Conservation (phyloP, 1,140 invertebrate species). For the Heterodera schachtii region DNA sequence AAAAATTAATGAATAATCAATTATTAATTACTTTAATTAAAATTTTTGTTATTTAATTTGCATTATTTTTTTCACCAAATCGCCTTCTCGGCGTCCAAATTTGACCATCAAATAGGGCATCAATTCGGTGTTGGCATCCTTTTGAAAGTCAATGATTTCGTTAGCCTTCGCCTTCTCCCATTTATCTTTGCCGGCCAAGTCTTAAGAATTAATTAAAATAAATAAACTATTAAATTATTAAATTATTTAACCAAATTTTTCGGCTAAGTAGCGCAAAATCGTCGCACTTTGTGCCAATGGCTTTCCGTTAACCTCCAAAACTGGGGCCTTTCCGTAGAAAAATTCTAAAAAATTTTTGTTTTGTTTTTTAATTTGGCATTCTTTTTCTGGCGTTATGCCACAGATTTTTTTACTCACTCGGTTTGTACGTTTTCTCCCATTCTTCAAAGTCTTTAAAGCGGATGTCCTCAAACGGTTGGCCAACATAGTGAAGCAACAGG, state of each 20-base stretch:
- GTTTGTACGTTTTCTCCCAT: slow-evolving; percentile 15
- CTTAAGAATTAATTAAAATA: slow-evolving; percentile 1
- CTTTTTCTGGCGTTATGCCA: too few species aligned
- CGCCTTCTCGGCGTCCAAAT: slow-evolving; percentile 20
- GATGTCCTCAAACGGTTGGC: slow-evolving; percentile 29
- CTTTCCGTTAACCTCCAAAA: slow-evolving; percentile 64
- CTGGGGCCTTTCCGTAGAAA: slow-evolving; percentile 58
- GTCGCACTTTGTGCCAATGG: slow-evolving; percentile 50
- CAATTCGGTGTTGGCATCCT: slow-evolving; percentile 26
- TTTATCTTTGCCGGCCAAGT: slow-evolving; percentile 35
- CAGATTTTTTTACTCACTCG: slow-evolving; percentile 13
- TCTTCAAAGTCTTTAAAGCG: neutral
- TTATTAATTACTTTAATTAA: too few species aligned
- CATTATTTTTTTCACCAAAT: slow-evolving; percentile 18
- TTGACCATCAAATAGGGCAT: slow-evolving; percentile 17
- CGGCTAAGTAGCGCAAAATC: slow-evolving; percentile 60
- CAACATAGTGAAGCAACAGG: slow-evolving; percentile 30
- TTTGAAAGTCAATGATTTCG: slow-evolving; percentile 38
- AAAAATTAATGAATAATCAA: too few species aligned
- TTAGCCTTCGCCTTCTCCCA: slow-evolving; percentile 44
- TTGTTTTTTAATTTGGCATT: too few species aligned
- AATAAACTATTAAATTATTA: slow-evolving; percentile 6
- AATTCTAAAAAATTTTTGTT: slow-evolving; percentile 42
- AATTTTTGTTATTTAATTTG: too few species aligned
- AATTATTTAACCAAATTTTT: slow-evolving; percentile 54